phyloP scores from a whole-genome alignment of 2,113 vertebrate species.

The Passer domesticus region DNA sequence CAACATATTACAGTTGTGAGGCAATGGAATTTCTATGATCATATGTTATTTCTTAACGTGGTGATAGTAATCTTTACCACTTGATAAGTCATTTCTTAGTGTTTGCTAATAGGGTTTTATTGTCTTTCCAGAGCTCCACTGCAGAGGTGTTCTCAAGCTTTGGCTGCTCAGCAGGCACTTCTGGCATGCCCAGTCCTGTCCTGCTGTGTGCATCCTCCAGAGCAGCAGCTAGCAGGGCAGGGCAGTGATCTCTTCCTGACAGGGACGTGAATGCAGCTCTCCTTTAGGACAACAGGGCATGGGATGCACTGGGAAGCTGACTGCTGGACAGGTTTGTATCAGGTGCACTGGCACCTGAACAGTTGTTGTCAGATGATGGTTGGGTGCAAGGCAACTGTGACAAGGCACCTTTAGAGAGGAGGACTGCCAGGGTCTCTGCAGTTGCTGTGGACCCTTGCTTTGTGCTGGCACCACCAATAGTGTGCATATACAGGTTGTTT shows the following conservation, averaged over 20 bases:
- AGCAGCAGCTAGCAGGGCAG: neutral
- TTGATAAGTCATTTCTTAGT: neutral
- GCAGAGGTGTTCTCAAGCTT: neutral
- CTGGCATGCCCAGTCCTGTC: neutral
- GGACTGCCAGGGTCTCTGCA: neutral
- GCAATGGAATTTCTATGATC: neutral
- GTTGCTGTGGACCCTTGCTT: neutral
- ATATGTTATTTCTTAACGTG: neutral
- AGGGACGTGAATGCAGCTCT: rapidly evolving
- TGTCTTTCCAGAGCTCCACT: neutral
- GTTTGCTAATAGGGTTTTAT: neutral
- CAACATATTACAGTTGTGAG: neutral
- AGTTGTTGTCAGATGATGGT: neutral
- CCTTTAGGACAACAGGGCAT: neutral
- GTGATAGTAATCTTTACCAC: neutral
- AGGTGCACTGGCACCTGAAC: neutral
- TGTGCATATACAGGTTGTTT: neutral
- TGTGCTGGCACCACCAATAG: neutral
- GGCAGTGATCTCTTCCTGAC: neutral
- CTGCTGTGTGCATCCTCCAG: neutral
- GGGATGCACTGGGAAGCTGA: neutral
- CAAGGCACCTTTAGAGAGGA: neutral
- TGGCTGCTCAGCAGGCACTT: neutral
- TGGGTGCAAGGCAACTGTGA: neutral
- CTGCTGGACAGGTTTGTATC: neutral